A percentile compares a stretch with the other conserved stretches of the same genome.
Evolutionary conservation across 1,140 invertebrate genomes (phyloP).

Genomic region (Muscidifurax raptorellus): DNA sequence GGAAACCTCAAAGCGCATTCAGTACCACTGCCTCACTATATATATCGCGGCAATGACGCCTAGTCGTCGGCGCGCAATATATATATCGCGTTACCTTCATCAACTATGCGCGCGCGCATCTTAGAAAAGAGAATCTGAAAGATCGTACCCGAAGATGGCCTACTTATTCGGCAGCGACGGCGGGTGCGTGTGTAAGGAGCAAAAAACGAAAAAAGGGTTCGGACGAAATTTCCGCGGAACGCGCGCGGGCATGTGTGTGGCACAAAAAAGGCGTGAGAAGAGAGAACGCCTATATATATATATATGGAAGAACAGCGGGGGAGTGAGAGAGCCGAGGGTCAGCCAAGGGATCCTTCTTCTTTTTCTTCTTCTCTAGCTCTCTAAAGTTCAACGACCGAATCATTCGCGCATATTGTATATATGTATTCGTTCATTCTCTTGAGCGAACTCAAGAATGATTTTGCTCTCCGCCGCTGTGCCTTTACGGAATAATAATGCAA

Average conservation of each 20-base stretch:
- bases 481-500: neutral
- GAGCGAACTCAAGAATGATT: neutral
- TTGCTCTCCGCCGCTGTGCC: no score
- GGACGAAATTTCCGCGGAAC: constrained; percentile 66
- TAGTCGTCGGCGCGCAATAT: neutral
- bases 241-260: constrained; percentile 12
- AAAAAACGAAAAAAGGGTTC: constrained; percentile 30
- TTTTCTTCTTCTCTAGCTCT: no score
- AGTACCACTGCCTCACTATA: neutral
- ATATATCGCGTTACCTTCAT: constrained; percentile 49
- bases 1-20: constrained; percentile 5
- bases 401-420: no score
- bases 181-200: constrained; percentile 57
- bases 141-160: constrained; percentile 70
- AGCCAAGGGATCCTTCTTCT: neutral
- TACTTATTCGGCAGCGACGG: constrained; percentile 67
- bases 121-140: constrained; percentile 5
- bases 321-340: no score
- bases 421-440: no score
- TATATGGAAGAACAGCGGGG: no score
- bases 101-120: constrained; percentile 36
- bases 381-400: neutral
- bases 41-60: neutral
- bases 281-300: constrained; percentile 37
- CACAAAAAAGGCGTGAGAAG: constrained; percentile 67